Evolutionary conservation across 2,888 invertebrate species (phyloP).

Genomic region (Mellilla xanthometata): DNA sequence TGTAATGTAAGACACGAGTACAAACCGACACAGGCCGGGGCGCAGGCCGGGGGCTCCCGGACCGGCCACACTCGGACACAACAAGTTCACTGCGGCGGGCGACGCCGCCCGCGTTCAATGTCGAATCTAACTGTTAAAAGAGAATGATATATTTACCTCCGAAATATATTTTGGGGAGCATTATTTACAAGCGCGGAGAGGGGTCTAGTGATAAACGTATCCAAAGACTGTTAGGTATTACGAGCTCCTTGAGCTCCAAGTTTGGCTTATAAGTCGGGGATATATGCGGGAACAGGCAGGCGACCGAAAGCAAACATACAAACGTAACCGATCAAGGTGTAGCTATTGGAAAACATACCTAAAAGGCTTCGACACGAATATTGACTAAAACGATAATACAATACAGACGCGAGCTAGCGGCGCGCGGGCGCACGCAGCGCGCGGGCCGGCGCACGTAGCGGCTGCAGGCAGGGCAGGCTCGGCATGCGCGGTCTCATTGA

Average conservation of each 20-base stretch:
- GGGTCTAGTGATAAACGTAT: slow-evolving; percentile 79
- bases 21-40: slow-evolving; percentile 57
- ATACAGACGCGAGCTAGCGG: no score
- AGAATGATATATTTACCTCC: slow-evolving; percentile 67
- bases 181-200: slow-evolving; percentile 76
- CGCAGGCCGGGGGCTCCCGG: background rate
- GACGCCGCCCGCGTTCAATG: slow-evolving; percentile 52
- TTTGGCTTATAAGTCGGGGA: slow-evolving; percentile 71
- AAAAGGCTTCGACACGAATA: slow-evolving; percentile 62
- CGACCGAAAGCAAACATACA: slow-evolving; percentile 54
- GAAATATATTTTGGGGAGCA: slow-evolving; percentile 80
- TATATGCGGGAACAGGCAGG: slow-evolving; percentile 70
- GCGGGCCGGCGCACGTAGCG: no score
- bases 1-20: slow-evolving; percentile 67
- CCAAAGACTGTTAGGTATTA: slow-evolving; percentile 82
- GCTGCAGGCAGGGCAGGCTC: slow-evolving; percentile 29
- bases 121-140: slow-evolving; percentile 59
- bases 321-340: slow-evolving; percentile 57
- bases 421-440: no score
- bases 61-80: slow-evolving; percentile 32
- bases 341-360: slow-evolving; percentile 63
- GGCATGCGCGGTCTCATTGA: slow-evolving; percentile 40
- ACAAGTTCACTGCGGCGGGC: slow-evolving; percentile 51
- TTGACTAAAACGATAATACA: slow-evolving; percentile 42
- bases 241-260: slow-evolving; percentile 71